These are phyloP conservation scores for Peromyscus attwateri DNA, from an alignment of 2,797 vertebrate species.

Conservation along the genomic window DNA sequence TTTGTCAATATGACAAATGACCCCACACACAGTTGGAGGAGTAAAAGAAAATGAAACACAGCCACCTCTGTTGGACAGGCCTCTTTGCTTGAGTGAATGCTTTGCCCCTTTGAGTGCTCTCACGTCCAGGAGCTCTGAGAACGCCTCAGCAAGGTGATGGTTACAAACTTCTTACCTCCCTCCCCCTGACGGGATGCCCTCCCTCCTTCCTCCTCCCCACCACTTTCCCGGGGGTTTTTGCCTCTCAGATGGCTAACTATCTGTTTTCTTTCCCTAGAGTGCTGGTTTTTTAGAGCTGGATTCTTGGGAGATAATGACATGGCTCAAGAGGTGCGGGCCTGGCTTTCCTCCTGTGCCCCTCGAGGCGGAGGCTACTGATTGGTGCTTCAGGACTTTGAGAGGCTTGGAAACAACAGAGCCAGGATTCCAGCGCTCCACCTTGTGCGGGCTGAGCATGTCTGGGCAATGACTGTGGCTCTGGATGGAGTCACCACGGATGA, in stretches of 20 bases:
- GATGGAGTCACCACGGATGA: constrained; percentile 78
- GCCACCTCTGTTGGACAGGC: neutral
- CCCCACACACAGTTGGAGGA: neutral
- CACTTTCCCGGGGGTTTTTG: neutral
- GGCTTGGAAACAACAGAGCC: constrained; percentile 83
- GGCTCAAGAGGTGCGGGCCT: constrained; percentile 77
- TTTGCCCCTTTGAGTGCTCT: neutral
- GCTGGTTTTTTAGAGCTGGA: neutral
- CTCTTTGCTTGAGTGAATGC: neutral
- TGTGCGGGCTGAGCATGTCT: constrained; percentile 87
- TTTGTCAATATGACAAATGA: constrained; percentile 1
- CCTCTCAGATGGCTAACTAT: neutral
- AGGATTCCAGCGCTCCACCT: constrained; percentile 85
- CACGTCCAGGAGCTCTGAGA: neutral
- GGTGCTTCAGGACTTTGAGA: constrained; percentile 80
- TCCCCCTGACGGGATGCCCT: neutral
- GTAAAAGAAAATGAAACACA: neutral
- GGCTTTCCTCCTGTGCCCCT: constrained; percentile 64
- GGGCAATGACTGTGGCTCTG: constrained; percentile 88
- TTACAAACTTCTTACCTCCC: neutral
- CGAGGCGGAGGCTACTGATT: constrained; percentile 47
- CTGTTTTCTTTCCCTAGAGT: constrained; percentile 34
- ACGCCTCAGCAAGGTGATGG: neutral
- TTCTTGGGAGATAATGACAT: constrained; percentile 82
- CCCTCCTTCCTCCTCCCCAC: neutral